Evolutionary conservation across 1,140 invertebrate species (phyloP).

Genomic region (Nilaparvata lugens): DNA sequence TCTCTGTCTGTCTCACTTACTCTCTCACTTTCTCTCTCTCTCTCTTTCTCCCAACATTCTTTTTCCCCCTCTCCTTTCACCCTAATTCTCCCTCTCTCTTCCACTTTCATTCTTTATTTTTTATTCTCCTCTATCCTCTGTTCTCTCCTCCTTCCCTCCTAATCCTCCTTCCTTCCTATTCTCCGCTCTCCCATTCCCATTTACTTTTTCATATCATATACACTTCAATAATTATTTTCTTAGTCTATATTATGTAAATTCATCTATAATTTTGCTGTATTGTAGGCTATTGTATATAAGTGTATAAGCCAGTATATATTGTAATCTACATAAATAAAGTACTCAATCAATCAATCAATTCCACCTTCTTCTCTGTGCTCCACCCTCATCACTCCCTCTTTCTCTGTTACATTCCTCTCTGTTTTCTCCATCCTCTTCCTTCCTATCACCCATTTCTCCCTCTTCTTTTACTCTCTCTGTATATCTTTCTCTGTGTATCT

Average conservation of each 20-base stretch:
- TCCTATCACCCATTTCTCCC: background rate
- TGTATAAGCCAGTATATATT: too few species aligned
- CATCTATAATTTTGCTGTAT: too few species aligned
- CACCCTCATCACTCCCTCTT: background rate
- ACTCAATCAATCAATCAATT: too few species aligned
- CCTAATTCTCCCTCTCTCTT: background rate
- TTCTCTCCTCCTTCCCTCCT: background rate
- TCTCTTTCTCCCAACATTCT: constrained; percentile 2
- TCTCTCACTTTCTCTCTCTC: constrained; percentile 6
- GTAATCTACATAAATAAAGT: too few species aligned
- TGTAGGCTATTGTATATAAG: too few species aligned
- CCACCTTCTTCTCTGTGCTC: background rate
- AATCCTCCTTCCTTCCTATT: background rate
- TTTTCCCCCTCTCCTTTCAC: background rate
- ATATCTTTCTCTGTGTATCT: background rate
- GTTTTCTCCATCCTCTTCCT: background rate
- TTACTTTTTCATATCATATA: background rate
- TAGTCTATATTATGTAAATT: too few species aligned
- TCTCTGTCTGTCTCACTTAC: too few species aligned
- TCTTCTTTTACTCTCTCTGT: background rate
- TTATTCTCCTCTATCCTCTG: background rate
- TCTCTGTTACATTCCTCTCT: background rate
- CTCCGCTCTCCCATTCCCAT: background rate
- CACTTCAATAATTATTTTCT: too few species aligned
- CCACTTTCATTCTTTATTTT: background rate